A percentile compares a stretch with the other conserved stretches of the same genome.
These are phyloP conservation scores for Laspeyria flexula DNA, from an alignment of 2,888 invertebrate genomes.

Conservation along the genomic window DNA sequence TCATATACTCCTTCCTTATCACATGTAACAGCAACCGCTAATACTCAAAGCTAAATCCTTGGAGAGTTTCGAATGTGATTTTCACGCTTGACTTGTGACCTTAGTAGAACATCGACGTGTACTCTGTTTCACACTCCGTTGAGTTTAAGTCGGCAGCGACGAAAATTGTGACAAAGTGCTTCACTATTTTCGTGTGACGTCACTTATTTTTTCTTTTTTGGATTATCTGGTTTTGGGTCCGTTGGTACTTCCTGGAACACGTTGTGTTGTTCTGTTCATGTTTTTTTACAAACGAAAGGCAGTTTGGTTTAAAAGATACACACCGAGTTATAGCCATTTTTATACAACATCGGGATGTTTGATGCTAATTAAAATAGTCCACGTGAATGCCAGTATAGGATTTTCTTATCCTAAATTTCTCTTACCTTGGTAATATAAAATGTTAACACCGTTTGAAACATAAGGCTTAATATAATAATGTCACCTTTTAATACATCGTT, in stretches of 20 bases:
- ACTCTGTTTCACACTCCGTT: slow-evolving; percentile 27
- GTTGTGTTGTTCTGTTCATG: not conserved
- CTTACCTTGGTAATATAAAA: no score
- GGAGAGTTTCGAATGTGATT: slow-evolving; percentile 36
- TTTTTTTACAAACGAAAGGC: not conserved
- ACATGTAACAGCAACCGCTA: slow-evolving; percentile 23
- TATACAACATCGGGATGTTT: no score
- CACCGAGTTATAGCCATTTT: no score
- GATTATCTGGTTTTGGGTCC: not conserved
- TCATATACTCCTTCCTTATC: no score
- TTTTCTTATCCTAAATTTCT: no score
- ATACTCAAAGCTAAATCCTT: slow-evolving; percentile 21
- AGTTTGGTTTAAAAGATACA: no score
- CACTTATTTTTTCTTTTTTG: slow-evolving; percentile 1
- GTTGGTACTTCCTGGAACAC: not conserved
- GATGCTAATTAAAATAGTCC: no score
- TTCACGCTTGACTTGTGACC: slow-evolving; percentile 35
- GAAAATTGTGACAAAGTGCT: slow-evolving; percentile 23
- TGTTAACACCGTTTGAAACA: no score
- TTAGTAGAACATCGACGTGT: slow-evolving; percentile 13
- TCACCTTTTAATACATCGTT: no score
- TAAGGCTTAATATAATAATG: no score
- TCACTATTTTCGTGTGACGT: slow-evolving; percentile 15
- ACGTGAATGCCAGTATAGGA: no score
- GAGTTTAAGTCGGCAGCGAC: slow-evolving; percentile 9